phyloP scores from a whole-genome alignment of 2,797 vertebrate genomes.

The Microctenopoma steveboyesi region DNA sequence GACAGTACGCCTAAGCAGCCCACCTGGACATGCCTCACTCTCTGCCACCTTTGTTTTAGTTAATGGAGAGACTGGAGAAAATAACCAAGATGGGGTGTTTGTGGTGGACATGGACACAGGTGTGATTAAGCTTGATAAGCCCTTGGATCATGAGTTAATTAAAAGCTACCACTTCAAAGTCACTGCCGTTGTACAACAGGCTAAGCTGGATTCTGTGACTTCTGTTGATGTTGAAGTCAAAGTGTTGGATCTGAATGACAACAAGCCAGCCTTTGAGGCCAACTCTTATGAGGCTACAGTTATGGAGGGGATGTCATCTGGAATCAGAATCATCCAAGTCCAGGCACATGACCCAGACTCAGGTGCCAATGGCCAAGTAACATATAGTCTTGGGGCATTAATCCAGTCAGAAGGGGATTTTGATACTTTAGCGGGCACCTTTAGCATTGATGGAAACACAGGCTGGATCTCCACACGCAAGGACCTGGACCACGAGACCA shows the following conservation, averaged over 20 bases:
- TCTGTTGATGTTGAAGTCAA: conserved; percentile 91
- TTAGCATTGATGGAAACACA: conserved; percentile 92
- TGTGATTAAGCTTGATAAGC: conserved; percentile 92
- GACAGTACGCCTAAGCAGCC: conserved; percentile 83
- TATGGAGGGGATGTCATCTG: conserved; percentile 92
- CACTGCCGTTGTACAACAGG: conserved; percentile 86
- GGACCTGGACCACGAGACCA: conserved; percentile 92
- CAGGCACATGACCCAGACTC: conserved; percentile 90
- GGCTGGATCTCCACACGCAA: conserved; percentile 95
- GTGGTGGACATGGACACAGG: conserved; percentile 92
- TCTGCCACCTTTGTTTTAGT: conserved; percentile 83
- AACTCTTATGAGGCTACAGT: conserved; percentile 88
- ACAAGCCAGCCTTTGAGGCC: conserved; percentile 93
- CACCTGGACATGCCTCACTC: conserved; percentile 71
- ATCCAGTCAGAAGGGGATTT: conserved; percentile 75
- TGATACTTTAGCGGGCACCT: conserved; percentile 81
- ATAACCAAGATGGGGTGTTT: conserved; percentile 90
- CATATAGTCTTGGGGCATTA: conserved; percentile 86
- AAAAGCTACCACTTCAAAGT: conserved; percentile 91
- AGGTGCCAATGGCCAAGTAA: conserved; percentile 94
- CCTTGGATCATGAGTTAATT: conserved; percentile 89
- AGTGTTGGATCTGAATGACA: conserved; percentile 94
- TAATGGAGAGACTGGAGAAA: conserved; percentile 89
- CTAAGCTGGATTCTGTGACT: conserved; percentile 88
- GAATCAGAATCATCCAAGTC: conserved; percentile 92